phyloP scores from a whole-genome alignment of 1,140 invertebrate species.

The Nephotettix cincticeps region DNA sequence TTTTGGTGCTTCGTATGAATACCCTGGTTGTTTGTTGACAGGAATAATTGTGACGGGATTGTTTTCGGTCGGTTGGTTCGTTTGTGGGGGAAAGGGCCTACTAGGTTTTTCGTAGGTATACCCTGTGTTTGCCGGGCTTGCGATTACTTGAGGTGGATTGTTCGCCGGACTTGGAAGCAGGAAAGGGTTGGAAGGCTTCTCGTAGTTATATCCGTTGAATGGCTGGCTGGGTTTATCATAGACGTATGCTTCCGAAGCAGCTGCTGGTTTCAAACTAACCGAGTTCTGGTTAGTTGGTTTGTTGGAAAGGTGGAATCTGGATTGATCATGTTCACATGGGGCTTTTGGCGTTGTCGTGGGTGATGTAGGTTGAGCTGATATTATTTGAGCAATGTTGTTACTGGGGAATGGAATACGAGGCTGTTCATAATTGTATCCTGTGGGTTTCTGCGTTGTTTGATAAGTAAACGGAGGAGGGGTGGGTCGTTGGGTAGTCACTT shows the following conservation, averaged over 20 bases:
- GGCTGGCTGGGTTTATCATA: conserved; percentile 3
- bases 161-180: background rate
- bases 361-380: background rate
- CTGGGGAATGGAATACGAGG: background rate
- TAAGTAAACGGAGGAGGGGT: background rate
- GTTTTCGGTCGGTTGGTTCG: background rate
- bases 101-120: background rate
- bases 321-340: conserved; percentile 11
- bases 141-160: background rate
- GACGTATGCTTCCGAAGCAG: background rate
- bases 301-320: background rate
- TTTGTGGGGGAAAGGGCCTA: background rate
- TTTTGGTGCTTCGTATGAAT: background rate
- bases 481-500: background rate
- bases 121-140: conserved; percentile 5
- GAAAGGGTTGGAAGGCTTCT: background rate
- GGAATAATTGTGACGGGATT: too few relatives aligned
- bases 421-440: background rate
- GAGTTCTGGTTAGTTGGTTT: background rate
- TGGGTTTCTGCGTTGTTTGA: background rate
- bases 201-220: background rate
- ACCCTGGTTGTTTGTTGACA: background rate
- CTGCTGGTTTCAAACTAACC: background rate
- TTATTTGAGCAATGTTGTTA: conserved; percentile 9
- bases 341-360: background rate